phyloP scores from a whole-genome alignment of 2,797 vertebrate genomes.

The Halcyon leucocephala region DNA sequence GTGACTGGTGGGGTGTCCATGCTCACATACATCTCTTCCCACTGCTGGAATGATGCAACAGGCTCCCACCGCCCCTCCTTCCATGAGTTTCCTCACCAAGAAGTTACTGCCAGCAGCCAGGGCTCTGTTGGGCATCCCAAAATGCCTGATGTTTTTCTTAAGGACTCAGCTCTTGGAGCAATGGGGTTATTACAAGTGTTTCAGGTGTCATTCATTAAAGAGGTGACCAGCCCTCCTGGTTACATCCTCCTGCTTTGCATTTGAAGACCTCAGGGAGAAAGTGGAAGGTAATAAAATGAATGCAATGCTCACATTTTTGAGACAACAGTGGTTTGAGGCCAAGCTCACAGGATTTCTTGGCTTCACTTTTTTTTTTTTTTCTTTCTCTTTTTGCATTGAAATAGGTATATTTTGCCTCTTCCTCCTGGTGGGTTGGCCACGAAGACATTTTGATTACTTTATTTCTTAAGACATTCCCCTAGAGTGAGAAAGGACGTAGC shows the following conservation, averaged over 20 bases:
- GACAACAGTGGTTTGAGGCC: neutral
- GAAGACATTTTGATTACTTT: neutral
- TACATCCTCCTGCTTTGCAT: neutral
- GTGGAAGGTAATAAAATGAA: neutral
- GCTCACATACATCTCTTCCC: neutral
- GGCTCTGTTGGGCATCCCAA: neutral
- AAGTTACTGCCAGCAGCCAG: neutral
- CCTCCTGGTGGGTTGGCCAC: neutral
- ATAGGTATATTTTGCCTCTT: neutral
- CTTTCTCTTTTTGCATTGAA: neutral
- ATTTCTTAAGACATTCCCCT: neutral
- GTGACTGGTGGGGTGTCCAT: rapidly evolving
- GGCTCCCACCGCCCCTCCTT: neutral
- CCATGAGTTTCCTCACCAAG: neutral
- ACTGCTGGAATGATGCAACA: rapidly evolving
- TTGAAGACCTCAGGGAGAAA: neutral
- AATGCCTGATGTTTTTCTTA: neutral
- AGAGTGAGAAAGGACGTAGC: neutral
- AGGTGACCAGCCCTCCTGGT: neutral
- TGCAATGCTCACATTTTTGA: neutral
- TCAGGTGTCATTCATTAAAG: neutral
- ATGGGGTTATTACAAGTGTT: neutral
- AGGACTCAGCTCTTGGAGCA: neutral
- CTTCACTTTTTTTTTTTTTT: neutral
- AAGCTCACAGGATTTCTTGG: neutral